These are phyloP conservation scores for Boloria selene DNA, from an alignment of 2,888 invertebrate species.

Conservation along the genomic window DNA sequence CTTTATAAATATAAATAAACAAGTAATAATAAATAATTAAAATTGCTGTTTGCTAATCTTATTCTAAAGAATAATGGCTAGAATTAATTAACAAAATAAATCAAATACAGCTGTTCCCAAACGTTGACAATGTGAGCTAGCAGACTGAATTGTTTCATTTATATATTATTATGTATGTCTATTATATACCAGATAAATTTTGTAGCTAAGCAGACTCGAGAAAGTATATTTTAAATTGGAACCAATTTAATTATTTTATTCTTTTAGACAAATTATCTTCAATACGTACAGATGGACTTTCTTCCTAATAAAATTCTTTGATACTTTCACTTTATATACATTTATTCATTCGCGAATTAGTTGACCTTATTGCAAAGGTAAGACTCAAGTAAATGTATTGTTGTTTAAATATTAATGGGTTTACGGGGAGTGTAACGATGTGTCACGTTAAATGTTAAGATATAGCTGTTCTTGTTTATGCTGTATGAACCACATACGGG, in stretches of 20 bases:
- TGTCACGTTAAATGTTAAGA: slow-evolving; percentile 27
- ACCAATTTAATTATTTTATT: slow-evolving; percentile 1
- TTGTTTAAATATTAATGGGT: slow-evolving; percentile 52
- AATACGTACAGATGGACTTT: slow-evolving; percentile 2
- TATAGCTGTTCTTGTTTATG: slow-evolving; percentile 11
- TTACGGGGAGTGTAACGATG: slow-evolving; percentile 44
- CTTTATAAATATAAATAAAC: too few relatives aligned
- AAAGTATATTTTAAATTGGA: slow-evolving; percentile 1
- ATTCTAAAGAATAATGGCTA: too few relatives aligned
- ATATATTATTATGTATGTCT: too few relatives aligned
- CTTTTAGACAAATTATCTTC: slow-evolving; percentile 5
- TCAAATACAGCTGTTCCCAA: too few relatives aligned
- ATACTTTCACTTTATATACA: slow-evolving; percentile 35
- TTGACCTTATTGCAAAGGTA: slow-evolving; percentile 48
- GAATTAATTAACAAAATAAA: too few relatives aligned
- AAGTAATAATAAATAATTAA: too few relatives aligned
- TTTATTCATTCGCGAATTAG: slow-evolving; percentile 38
- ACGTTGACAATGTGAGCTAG: too few relatives aligned
- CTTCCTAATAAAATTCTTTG: slow-evolving; percentile 10
- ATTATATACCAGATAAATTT: too few relatives aligned
- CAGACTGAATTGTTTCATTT: too few relatives aligned
- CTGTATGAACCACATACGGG: not conserved
- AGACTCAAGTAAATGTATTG: slow-evolving; percentile 47
- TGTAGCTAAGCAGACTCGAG: too few relatives aligned
- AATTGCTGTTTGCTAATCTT: too few relatives aligned